phyloP scores from a whole-genome alignment of 2,797 vertebrate genomes.

The Clarias pachynema region DNA sequence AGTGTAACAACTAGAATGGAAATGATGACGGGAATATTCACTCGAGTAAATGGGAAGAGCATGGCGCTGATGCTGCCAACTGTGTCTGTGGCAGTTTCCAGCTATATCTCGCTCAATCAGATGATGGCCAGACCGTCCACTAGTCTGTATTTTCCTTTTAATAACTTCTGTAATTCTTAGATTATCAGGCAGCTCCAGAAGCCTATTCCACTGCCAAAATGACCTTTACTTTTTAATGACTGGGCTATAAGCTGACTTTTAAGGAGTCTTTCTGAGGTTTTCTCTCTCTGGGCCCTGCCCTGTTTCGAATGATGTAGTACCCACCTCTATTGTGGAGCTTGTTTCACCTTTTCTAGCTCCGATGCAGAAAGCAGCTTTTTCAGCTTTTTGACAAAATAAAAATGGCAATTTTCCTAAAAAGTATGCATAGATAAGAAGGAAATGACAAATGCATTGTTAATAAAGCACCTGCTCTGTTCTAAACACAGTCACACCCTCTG shows the following conservation, averaged over 20 bases:
- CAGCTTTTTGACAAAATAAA: background rate
- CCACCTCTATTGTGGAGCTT: conserved; percentile 14
- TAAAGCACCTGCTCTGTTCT: background rate
- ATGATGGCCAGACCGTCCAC: conserved; percentile 39
- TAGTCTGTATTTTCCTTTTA: conserved; percentile 58
- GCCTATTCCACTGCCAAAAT: conserved; percentile 62
- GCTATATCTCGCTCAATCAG: conserved; percentile 52
- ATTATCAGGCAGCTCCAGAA: conserved; percentile 65
- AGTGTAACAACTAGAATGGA: conserved; percentile 36
- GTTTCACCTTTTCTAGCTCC: conserved; percentile 5
- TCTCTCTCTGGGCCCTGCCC: conserved; percentile 26
- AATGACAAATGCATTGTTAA: background rate
- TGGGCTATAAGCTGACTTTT: conserved; percentile 61
- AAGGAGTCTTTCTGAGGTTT: conserved; percentile 47
- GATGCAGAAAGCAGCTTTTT: background rate
- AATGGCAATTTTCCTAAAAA: background rate
- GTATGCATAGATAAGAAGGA: background rate
- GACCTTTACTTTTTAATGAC: conserved; percentile 64
- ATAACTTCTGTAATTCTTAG: conserved; percentile 66
- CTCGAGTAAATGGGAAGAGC: conserved; percentile 50
- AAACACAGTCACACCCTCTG: conserved; percentile 18
- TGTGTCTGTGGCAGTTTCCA: conserved; percentile 44
- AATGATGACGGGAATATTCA: conserved; percentile 53
- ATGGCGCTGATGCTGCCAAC: conserved; percentile 40
- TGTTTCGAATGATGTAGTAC: conserved; percentile 18